Conservation (phyloP, 2,888 invertebrate species). For the Panzeria rudis region DNA sequence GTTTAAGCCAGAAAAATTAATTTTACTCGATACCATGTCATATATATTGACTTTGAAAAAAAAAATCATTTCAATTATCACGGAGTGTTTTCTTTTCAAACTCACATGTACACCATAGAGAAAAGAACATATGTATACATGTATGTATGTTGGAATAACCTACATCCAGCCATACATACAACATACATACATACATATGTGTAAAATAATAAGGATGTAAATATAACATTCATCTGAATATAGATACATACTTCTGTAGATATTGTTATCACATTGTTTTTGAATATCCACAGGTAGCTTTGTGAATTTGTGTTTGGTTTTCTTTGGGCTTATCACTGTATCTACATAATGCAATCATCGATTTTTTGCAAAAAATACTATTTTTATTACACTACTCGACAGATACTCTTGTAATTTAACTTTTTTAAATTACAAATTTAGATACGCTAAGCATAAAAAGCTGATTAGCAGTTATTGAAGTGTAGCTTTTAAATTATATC, state of each 20-base stretch:
- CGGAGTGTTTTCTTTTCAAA: not conserved
- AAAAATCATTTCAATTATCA: not conserved
- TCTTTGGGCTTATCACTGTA: conserved; percentile 15
- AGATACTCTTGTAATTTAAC: no score
- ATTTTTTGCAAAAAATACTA: conserved; percentile 64
- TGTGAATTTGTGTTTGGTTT: conserved; percentile 7
- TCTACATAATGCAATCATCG: conserved; percentile 67
- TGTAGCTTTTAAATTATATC: no score
- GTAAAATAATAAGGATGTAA: not conserved
- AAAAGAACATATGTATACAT: not conserved
- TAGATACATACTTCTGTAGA: not conserved
- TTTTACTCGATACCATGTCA: not conserved
- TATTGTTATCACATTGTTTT: conserved; percentile 37
- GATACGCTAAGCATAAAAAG: no score
- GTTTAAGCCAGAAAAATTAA: not conserved
- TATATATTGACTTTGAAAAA: not conserved
- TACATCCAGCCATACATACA: not conserved
- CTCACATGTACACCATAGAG: not conserved
- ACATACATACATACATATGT: not conserved
- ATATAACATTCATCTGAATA: not conserved
- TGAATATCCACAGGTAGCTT: conserved; percentile 81
- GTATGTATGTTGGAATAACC: not conserved
- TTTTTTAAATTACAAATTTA: no score
- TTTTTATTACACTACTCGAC: not conserved
- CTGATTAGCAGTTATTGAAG: no score